Evolutionary conservation across 2,797 vertebrate species (phyloP).

Genomic region (Siniperca undulata): DNA sequence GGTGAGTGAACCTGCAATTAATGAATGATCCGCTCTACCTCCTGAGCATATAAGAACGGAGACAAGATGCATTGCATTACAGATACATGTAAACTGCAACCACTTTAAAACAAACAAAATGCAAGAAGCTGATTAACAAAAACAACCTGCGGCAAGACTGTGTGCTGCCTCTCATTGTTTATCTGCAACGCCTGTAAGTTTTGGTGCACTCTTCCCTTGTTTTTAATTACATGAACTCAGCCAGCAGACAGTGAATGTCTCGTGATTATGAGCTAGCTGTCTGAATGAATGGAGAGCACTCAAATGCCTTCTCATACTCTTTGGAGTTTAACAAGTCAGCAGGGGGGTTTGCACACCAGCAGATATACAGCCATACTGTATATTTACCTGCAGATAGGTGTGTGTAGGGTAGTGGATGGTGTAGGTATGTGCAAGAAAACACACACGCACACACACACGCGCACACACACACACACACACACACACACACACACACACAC

Average conservation of each 20-base stretch:
- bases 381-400: constrained; percentile 44
- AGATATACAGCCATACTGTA: constrained; percentile 20
- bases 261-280: constrained; percentile 21
- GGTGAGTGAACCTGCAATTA: background rate
- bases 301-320: constrained; percentile 20
- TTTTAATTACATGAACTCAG: constrained; percentile 40
- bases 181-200: constrained; percentile 15
- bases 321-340: constrained; percentile 48
- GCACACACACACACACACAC: background rate
- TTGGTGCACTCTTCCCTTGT: background rate
- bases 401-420: constrained; percentile 1
- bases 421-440: background rate
- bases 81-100: background rate
- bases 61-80: background rate
- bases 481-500: background rate
- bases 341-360: constrained; percentile 25
- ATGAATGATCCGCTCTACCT: background rate
- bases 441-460: constrained; percentile 17
- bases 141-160: background rate
- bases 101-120: constrained; percentile 7
- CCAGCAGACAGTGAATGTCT: constrained; percentile 31
- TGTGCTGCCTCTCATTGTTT: constrained; percentile 26
- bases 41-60: background rate
- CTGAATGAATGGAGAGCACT: constrained; percentile 18
- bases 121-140: background rate